Evolutionary conservation across 2,113 vertebrate species (phyloP).

Genomic region (Brachirus orientalis): DNA sequence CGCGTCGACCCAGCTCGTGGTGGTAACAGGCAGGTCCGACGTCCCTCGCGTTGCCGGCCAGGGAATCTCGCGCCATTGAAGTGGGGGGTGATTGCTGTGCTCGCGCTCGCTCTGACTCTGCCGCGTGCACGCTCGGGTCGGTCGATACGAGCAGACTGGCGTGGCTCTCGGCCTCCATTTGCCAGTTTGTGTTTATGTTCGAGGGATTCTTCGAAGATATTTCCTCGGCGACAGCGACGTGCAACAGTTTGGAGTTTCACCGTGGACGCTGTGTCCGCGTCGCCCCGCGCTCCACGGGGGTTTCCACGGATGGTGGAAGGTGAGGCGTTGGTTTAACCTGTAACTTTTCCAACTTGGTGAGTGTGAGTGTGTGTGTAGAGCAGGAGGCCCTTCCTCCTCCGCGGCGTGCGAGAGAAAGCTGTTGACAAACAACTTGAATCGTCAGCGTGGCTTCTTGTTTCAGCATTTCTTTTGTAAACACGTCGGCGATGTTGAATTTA

Average conservation of each 20-base stretch:
- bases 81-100: conserved; percentile 26
- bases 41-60: conserved; percentile 52
- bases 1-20: conserved; percentile 40
- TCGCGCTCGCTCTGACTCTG: conserved; percentile 70
- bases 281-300: conserved; percentile 28
- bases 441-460: not conserved
- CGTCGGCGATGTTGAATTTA: not conserved
- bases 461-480: not conserved
- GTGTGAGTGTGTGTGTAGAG: conserved; percentile 24
- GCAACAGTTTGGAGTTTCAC: conserved; percentile 61
- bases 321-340: conserved; percentile 55
- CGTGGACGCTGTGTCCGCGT: not conserved
- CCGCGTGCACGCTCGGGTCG: conserved; percentile 58
- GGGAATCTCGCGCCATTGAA: conserved; percentile 74
- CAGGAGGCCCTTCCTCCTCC: conserved; percentile 55
- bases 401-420: conserved; percentile 44
- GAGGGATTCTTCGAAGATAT: conserved; percentile 51
- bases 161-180: conserved; percentile 79
- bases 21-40: conserved; percentile 59
- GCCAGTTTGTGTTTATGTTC: conserved; percentile 68
- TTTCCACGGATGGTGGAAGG: conserved; percentile 17
- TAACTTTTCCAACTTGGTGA: conserved; percentile 77
- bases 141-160: conserved; percentile 64
- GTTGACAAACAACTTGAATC: conserved; percentile 32
- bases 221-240: conserved; percentile 1